A percentile compares a stretch with the other conserved stretches of the same genome.
Evolutionary conservation across 2,888 invertebrate genomes (phyloP).

Genomic region (Caenorhabditis imperialis): DNA sequence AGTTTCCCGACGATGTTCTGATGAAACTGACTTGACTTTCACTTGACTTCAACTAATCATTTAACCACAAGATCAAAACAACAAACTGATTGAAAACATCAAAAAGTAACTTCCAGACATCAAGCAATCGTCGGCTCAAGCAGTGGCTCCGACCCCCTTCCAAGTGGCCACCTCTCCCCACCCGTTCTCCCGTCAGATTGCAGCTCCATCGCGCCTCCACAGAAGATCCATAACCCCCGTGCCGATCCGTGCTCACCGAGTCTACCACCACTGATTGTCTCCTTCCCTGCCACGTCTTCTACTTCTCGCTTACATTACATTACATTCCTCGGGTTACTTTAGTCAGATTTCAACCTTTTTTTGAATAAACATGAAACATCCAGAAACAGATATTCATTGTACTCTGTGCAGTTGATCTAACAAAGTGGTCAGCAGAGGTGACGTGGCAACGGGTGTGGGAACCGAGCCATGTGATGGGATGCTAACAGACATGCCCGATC

Average conservation of each 20-base stretch:
- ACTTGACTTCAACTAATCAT: slow-evolving; percentile 12
- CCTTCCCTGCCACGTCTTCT: slow-evolving; percentile 11
- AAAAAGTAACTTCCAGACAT: slow-evolving; percentile 38
- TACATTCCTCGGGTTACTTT: slow-evolving; percentile 40
- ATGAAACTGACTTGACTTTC: no score
- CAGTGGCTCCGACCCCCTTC: slow-evolving; percentile 41
- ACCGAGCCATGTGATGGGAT: slow-evolving; percentile 9
- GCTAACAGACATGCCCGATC: slow-evolving; percentile 8
- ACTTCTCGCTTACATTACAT: slow-evolving; percentile 19
- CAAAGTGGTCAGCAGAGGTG: not conserved
- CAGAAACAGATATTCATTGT: not conserved
- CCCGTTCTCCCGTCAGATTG: slow-evolving; percentile 52
- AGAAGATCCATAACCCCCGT: slow-evolving; percentile 50
- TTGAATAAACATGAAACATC: not conserved
- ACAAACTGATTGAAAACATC: no score
- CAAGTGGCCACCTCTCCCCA: slow-evolving; percentile 50
- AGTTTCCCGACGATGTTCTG: no score
- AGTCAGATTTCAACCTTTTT: slow-evolving; percentile 4
- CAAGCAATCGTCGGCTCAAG: slow-evolving; percentile 49
- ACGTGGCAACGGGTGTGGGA: slow-evolving; percentile 16
- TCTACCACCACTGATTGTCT: slow-evolving; percentile 24
- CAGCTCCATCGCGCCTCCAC: slow-evolving; percentile 43
- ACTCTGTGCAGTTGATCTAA: not conserved
- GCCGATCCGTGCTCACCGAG: slow-evolving; percentile 42
- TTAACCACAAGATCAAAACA: not conserved